Evolutionary conservation across 2,888 invertebrate genomes (phyloP).

Genomic region (Drosophila falleni): DNA sequence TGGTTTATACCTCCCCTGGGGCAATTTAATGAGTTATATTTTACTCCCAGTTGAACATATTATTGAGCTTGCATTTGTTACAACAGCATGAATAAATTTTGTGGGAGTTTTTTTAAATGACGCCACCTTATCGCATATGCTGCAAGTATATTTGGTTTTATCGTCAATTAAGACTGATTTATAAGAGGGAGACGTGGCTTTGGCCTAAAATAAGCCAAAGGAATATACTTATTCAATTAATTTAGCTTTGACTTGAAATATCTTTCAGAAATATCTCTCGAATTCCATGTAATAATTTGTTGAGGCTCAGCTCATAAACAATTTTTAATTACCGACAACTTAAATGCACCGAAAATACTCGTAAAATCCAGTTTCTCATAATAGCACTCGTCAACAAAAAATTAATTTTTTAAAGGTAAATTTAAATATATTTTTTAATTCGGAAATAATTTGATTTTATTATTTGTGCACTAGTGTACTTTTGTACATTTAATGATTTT

Average conservation of each 20-base stretch:
- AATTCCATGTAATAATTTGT: not conserved
- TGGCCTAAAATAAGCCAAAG: not conserved
- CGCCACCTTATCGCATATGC: conserved; percentile 27
- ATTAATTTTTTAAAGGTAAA: not conserved
- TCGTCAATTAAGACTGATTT: conserved; percentile 17
- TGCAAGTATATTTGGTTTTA: conserved; percentile 16
- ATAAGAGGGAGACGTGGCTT: not conserved
- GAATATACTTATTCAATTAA: not conserved
- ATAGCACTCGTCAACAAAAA: conserved; percentile 3
- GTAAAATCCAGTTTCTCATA: conserved; percentile 48
- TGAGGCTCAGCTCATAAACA: conserved; percentile 12
- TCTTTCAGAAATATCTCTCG: not conserved
- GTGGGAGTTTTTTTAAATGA: conserved; percentile 5
- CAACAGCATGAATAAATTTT: conserved; percentile 4
- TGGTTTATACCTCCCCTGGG: conserved; percentile 32
- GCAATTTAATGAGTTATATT: conserved; percentile 41
- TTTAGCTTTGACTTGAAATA: not conserved
- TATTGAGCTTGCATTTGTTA: conserved; percentile 6
- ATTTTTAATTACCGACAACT: conserved; percentile 43
- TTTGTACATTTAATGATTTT: conserved; percentile 66
- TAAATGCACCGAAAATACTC: conserved; percentile 37
- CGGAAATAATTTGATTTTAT: not conserved
- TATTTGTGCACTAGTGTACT: conserved; percentile 15
- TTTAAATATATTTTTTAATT: not conserved
- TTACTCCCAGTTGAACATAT: conserved; percentile 21